Evolutionary conservation across 1,140 invertebrate species (phyloP).

Genomic region (Stegodyphus dumicola): DNA sequence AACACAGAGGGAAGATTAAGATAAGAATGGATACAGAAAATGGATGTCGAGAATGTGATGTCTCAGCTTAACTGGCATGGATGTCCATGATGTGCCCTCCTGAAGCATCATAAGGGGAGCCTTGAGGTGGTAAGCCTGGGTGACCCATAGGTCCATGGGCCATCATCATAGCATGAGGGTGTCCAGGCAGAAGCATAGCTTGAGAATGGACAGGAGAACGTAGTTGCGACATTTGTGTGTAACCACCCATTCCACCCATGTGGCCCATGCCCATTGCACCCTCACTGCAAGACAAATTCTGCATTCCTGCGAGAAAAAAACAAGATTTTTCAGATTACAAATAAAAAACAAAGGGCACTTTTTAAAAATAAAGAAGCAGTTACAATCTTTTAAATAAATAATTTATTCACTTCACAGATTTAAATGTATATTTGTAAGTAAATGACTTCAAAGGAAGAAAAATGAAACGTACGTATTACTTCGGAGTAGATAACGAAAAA

Average conservation of each 20-base stretch:
- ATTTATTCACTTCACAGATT: no score
- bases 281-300: slow-evolving; percentile 68
- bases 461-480: no score
- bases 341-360: not conserved
- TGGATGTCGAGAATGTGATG: not conserved
- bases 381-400: not conserved
- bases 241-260: slow-evolving; percentile 68
- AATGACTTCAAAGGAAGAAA: no score
- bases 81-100: slow-evolving; percentile 72
- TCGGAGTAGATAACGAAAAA: no score
- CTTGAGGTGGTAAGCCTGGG: slow-evolving; percentile 67
- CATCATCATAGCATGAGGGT: slow-evolving; percentile 71
- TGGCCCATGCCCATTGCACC: slow-evolving; percentile 65
- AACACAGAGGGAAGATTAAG: slow-evolving; percentile 2
- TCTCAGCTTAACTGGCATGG: slow-evolving; percentile 69
- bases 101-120: slow-evolving; percentile 70
- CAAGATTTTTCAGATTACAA: not conserved
- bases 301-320: slow-evolving; percentile 66
- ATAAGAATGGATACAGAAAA: slow-evolving; percentile 10
- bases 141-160: slow-evolving; percentile 67
- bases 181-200: slow-evolving; percentile 71
- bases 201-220: slow-evolving; percentile 71
- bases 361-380: not conserved
- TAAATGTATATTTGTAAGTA: not conserved
- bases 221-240: slow-evolving; percentile 70